Evolutionary conservation across 2,797 vertebrate species (phyloP), one percentile per base, ranked within the genome.

Genomic region (Thaleichthys pacificus): DNA sequence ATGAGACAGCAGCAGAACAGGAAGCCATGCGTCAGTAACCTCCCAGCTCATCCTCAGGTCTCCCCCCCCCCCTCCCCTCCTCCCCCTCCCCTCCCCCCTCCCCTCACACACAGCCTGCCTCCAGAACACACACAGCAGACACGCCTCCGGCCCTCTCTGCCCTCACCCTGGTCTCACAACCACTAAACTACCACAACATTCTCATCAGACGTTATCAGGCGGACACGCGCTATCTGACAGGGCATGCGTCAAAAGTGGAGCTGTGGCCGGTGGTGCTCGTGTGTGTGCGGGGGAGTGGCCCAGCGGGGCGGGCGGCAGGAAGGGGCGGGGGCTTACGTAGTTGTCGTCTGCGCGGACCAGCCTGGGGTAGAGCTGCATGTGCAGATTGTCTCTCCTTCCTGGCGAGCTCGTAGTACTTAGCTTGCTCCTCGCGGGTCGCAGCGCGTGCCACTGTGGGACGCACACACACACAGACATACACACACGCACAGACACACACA

Each of bases 301-400:
- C 26, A 28, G 26, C 56, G n/a, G n/a, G 22, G 24, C 9, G 21
- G 62, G 42, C 32, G 14, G 67, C 1, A 67, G 60, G 58, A 30
- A 24, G 62, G 57, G 19, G 30, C 15, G 24, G 60, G 60, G 65
- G 90, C 97, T 98, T 90, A 99, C 97, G 0, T 99, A 99, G 93
- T 99, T 99, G 90, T 99, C 97, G 64, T 97, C n/a, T n/a, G 88
- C 68, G 97, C 97, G 15, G 97, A 99, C 97, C 97, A 99, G 89
- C 24, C 24, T 98, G 0, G 97, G 97, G 89, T 99, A 99, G 3
- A 99, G 96, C 88, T 99, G 97, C 97, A 99, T 99, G 89, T 99
- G 97, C 75, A 99, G 96, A n/a, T 90, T 99, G 97, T 92, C 97
- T 93, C 90, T 99, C 97, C 82, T 99, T 99, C 70, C 97, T 91